Base-by-base conservation (phyloP, 2,888 invertebrate species). In the Ctenicera cuprea region DNA sequence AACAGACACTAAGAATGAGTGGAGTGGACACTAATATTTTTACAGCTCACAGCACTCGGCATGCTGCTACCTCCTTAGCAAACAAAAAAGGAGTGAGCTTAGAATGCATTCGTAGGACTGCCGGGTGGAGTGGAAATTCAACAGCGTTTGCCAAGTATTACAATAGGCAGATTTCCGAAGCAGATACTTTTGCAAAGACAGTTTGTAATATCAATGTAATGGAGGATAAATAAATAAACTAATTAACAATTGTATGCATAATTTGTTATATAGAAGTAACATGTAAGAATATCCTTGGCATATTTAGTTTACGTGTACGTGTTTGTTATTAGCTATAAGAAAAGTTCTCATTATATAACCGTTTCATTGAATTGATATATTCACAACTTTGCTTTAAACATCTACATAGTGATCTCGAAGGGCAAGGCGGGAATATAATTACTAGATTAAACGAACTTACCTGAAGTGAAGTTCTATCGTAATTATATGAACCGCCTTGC, bases 21-120 rank as follows among this genome's bases (percentile, higher is more conserved):
- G 74, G 74, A n/a, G 41, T 74, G 12, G 74, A 74, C 12, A 48
- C 48, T 0, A 20, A 8, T 16, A 33, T 63, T 2, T 72, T 72
- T 48, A 12, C 61, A 1, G 45, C 45, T 33, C 50, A 54, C 20
- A 26, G 62, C 68, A 41, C 73, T 57, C 16, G 69, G 48, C 37
- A 66, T 43, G 62, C 62, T 20, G 14, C 57, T 7, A 57, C 57
- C 3, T 57, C 57, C 0, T 9, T 7, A 9, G 57, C 33, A 9
- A 14, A 7, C 3, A 12, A 14, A 57, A 8, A n/a, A 5, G 2
- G 57, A 8, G 16, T 57, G 2, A 30, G 22, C n/a, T 14, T 57
- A 33, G 33, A 57, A 16, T 11, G 8, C 4, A 57, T 33, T 4
- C n/a, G 57, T 0, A 33, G 14, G 1, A 33, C 30, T 30, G 33